These are phyloP conservation scores for Caprella mutica DNA, from an alignment of 2,888 invertebrate genomes.

Conservation along the genomic window DNA sequence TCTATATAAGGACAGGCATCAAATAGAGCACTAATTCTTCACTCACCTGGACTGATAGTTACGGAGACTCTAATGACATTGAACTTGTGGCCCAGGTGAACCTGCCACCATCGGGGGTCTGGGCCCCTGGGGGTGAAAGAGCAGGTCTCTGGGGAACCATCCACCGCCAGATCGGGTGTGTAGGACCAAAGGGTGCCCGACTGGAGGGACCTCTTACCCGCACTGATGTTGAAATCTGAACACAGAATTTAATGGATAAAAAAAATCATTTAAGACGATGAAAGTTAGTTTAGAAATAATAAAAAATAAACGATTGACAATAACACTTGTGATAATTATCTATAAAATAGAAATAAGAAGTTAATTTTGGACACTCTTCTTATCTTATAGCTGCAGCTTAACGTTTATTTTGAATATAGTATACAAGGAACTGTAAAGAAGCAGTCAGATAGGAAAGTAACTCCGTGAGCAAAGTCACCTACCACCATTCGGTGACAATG, in stretches of 20 bases:
- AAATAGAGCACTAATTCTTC: background rate
- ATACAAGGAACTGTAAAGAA: too few species aligned
- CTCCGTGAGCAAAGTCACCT: too few species aligned
- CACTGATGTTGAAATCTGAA: conserved; percentile 30
- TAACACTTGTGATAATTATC: background rate
- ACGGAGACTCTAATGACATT: conserved; percentile 37
- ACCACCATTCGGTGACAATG: too few species aligned
- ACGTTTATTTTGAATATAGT: background rate
- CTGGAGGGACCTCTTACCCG: conserved; percentile 28
- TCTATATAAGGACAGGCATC: background rate
- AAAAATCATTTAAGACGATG: background rate
- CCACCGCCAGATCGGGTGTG: conserved; percentile 37
- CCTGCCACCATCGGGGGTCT: conserved; percentile 40
- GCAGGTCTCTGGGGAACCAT: conserved; percentile 38
- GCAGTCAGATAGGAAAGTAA: too few species aligned
- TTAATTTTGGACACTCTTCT: background rate
- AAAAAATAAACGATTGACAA: background rate
- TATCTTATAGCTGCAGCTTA: background rate
- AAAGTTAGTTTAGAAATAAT: background rate
- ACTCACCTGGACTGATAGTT: conserved; percentile 37
- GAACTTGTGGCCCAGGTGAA: conserved; percentile 35
- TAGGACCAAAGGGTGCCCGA: conserved; percentile 37
- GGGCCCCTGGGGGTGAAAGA: conserved; percentile 38
- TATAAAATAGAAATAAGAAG: background rate
- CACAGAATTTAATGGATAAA: background rate